A percentile compares a stretch with the other conserved stretches of the same genome.
Conservation (phyloP, 2,113 vertebrate species). For the Benthochromis sp. region DNA sequence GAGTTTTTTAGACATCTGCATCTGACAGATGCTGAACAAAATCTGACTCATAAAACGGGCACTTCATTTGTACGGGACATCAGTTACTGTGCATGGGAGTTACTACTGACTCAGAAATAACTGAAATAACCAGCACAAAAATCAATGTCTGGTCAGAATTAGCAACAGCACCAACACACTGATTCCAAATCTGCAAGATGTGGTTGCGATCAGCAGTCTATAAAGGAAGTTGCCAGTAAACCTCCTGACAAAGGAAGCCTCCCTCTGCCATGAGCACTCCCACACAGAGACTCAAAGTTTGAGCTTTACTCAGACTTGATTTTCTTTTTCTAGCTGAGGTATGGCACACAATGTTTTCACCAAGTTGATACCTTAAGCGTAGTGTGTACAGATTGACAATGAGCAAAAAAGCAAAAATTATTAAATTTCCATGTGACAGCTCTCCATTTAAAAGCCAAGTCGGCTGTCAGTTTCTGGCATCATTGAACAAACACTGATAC, state of each 20-base stretch:
- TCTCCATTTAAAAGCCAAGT: background rate
- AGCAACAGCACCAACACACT: background rate
- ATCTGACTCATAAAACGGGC: background rate
- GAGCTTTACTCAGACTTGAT: background rate
- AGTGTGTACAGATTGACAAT: background rate
- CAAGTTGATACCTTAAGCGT: background rate
- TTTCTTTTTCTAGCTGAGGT: background rate
- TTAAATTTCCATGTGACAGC: background rate
- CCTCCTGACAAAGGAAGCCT: background rate
- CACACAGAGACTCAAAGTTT: background rate
- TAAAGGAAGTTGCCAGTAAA: background rate
- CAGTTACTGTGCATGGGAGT: fast-evolving
- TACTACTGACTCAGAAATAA: background rate
- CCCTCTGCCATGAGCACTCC: background rate
- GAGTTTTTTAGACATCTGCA: background rate
- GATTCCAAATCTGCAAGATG: background rate
- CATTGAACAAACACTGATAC: background rate
- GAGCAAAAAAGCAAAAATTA: background rate
- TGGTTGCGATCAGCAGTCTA: background rate
- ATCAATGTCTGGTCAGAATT: background rate
- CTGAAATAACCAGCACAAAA: background rate
- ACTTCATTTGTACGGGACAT: background rate
- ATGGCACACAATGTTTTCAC: background rate
- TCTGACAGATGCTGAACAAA: background rate
- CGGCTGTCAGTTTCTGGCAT: background rate